Percentiles rank a stretch among this genome's conserved stretches.
Evolutionary conservation across 2,888 invertebrate genomes (phyloP).

Genomic region (Apotomis turbidana): DNA sequence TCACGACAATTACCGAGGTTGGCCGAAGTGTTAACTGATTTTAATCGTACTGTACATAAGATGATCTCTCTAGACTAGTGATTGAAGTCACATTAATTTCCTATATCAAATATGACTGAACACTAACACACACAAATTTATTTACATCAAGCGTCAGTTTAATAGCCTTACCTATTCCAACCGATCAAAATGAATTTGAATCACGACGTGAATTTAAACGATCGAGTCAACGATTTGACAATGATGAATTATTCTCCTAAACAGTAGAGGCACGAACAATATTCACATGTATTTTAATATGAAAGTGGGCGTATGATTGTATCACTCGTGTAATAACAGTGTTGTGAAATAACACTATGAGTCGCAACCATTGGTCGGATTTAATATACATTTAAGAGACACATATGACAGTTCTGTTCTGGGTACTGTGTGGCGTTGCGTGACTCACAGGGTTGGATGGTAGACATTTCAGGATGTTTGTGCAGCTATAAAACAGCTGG

Average conservation of each 20-base stretch:
- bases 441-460: constrained; percentile 27
- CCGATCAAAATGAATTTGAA: constrained; percentile 42
- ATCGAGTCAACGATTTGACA: constrained; percentile 71
- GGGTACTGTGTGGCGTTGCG: constrained; percentile 23
- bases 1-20: no score
- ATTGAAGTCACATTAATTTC: constrained; percentile 14
- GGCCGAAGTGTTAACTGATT: no score
- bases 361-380: constrained; percentile 55
- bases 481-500: constrained; percentile 20
- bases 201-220: constrained; percentile 62
- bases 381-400: constrained; percentile 39
- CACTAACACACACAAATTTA: constrained; percentile 20
- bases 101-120: constrained; percentile 21
- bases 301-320: constrained; percentile 64
- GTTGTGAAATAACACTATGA: constrained; percentile 59
- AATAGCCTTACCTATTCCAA: constrained; percentile 38
- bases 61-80: neutral
- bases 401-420: neutral
- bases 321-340: constrained; percentile 61
- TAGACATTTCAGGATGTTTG: constrained; percentile 34
- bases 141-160: constrained; percentile 30
- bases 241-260: constrained; percentile 74
- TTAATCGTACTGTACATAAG: no score
- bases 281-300: constrained; percentile 59
- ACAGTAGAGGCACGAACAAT: constrained; percentile 55